These are phyloP conservation scores for Pongo abelii DNA, from an alignment of 2,113 vertebrate species.

Conservation along the genomic window DNA sequence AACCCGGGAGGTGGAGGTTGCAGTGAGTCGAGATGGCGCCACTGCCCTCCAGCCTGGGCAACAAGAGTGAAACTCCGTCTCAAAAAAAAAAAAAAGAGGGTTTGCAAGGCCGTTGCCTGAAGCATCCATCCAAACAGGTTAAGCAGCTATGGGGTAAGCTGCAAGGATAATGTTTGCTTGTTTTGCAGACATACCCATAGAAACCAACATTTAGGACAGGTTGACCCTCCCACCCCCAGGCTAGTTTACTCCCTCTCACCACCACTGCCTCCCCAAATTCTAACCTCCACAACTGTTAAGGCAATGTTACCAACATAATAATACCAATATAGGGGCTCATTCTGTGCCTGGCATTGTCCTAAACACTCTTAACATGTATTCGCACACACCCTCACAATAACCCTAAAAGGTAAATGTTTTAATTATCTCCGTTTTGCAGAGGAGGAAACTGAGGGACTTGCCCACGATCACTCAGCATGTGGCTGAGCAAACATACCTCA, in stretches of 20 bases:
- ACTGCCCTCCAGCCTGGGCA: too few relatives aligned
- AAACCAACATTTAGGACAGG: background rate
- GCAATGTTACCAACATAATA: background rate
- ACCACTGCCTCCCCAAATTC: background rate
- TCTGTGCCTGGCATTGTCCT: background rate
- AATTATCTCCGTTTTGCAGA: background rate
- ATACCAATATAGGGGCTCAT: background rate
- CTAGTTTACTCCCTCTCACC: background rate
- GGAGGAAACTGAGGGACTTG: background rate
- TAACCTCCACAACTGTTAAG: background rate
- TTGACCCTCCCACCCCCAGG: background rate
- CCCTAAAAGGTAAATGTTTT: background rate
- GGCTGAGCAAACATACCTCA: background rate
- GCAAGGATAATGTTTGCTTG: background rate
- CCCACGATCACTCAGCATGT: background rate
- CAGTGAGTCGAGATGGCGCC: too few relatives aligned
- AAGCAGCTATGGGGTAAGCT: background rate
- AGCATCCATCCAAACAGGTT: background rate
- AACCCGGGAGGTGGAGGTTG: too few relatives aligned
- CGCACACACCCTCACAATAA: background rate
- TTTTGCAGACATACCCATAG: background rate
- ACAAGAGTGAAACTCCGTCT: too few relatives aligned
- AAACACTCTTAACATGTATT: background rate
- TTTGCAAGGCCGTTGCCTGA: background rate
- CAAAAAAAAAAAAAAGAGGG: too few relatives aligned